Conservation (phyloP, 2,797 vertebrate species). For the Stomatorhinus walkeri region DNA sequence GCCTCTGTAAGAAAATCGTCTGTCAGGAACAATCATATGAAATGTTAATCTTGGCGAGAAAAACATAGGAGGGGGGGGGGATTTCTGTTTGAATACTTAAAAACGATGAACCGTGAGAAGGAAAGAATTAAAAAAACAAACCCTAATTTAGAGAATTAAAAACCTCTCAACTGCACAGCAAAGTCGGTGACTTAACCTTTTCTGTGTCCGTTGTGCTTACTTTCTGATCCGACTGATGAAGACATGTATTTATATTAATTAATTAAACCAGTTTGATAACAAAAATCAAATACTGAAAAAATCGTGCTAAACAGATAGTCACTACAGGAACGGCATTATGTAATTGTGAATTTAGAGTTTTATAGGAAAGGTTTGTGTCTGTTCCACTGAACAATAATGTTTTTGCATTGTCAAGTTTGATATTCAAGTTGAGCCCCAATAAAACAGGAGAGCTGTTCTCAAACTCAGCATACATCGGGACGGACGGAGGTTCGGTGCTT, state of each 20-base stretch:
- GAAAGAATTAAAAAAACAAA: conserved; percentile 17
- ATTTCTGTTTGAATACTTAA: conserved; percentile 36
- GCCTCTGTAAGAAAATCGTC: conserved; percentile 77
- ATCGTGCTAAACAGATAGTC: background rate
- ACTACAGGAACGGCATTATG: background rate
- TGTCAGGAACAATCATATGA: conserved; percentile 78
- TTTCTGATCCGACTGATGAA: background rate
- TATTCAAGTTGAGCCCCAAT: background rate
- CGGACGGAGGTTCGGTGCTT: conserved; percentile 15
- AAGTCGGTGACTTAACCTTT: background rate
- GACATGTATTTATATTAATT: background rate
- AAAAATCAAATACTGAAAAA: background rate
- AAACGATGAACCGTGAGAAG: conserved; percentile 25
- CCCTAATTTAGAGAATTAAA: background rate
- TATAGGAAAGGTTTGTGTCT: background rate
- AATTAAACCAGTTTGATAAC: background rate
- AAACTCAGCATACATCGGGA: background rate
- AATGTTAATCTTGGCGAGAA: conserved; percentile 68
- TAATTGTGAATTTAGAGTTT: background rate
- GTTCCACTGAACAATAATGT: background rate
- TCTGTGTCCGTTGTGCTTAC: background rate
- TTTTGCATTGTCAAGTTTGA: background rate
- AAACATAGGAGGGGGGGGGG: conserved; percentile 19
- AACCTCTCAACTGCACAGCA: background rate
- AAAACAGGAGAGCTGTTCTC: conserved; percentile 25